phyloP scores from a whole-genome alignment of 2,888 invertebrate genomes.

The Drosophila prostipennis region DNA sequence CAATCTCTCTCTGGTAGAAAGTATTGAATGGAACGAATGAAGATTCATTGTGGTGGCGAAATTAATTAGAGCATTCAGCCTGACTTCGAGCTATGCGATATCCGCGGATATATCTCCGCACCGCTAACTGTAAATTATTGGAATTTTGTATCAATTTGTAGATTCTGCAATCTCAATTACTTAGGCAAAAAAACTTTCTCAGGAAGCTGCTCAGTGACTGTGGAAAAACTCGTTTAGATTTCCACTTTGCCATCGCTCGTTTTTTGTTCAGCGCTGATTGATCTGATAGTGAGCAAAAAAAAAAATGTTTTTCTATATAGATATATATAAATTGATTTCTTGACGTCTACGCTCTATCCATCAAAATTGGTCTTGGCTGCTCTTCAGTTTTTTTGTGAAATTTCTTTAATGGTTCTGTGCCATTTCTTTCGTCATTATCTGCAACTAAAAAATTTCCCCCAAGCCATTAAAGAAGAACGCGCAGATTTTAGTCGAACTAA shows the following conservation, averaged over 20 bases:
- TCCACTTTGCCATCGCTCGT: slow-evolving; percentile 29
- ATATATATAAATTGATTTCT: slow-evolving; percentile 39
- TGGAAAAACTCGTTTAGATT: slow-evolving; percentile 41
- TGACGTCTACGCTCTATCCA: slow-evolving; percentile 33
- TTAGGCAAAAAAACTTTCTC: slow-evolving; percentile 42
- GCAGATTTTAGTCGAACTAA: slow-evolving; percentile 58
- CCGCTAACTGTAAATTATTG: slow-evolving; percentile 32
- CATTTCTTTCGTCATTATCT: slow-evolving; percentile 55
- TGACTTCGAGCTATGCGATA: slow-evolving; percentile 19
- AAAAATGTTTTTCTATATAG: slow-evolving; percentile 13
- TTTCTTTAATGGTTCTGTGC: slow-evolving; percentile 58
- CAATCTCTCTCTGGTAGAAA: slow-evolving; percentile 28
- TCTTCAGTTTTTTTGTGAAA: slow-evolving; percentile 35
- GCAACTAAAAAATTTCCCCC: slow-evolving; percentile 53
- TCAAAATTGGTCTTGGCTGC: slow-evolving; percentile 48
- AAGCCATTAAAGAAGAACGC: slow-evolving; percentile 61
- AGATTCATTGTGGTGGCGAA: slow-evolving; percentile 28
- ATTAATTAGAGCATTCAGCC: slow-evolving; percentile 35
- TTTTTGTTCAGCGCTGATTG: slow-evolving; percentile 29
- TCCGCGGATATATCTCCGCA: slow-evolving; percentile 13
- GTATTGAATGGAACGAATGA: slow-evolving; percentile 27
- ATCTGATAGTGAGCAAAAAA: slow-evolving; percentile 33
- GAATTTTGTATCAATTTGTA: slow-evolving; percentile 42
- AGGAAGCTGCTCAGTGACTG: slow-evolving; percentile 35
- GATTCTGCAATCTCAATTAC: slow-evolving; percentile 41